A percentile compares a stretch with the other conserved stretches of the same genome.
phyloP scores from a whole-genome alignment of 2,888 invertebrate species.

The Thera britannica region DNA sequence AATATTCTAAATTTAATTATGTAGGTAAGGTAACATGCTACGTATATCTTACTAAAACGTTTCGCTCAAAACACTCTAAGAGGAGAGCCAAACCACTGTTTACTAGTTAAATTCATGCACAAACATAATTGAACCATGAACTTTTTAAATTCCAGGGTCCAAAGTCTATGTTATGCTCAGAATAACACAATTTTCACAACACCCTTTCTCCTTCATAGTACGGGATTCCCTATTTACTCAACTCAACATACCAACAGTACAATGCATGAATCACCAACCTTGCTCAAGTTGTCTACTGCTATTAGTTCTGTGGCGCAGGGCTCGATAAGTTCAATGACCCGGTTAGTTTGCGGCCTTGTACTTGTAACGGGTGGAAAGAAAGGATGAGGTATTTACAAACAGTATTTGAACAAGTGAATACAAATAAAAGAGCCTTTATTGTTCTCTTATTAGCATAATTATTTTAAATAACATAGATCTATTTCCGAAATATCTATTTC shows the following conservation, averaged over 20 bases:
- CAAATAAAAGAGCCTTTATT: no score
- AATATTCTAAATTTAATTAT: no score
- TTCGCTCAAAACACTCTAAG: no score
- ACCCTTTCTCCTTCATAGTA: not conserved
- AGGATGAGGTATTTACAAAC: not conserved
- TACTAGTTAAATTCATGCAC: no score
- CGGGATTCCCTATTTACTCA: not conserved
- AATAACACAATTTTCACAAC: not conserved
- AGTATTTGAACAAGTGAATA: not conserved
- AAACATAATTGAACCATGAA: no score
- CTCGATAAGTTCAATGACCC: not conserved
- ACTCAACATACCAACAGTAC: not conserved
- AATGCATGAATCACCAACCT: conserved; percentile 1
- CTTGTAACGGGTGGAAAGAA: not conserved
- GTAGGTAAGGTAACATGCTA: no score
- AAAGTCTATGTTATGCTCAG: not conserved
- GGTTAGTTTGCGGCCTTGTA: not conserved
- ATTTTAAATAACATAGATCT: no score
- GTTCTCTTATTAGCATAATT: no score
- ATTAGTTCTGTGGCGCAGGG: not conserved
- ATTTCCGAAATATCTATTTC: no score
- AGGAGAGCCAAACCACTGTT: no score
- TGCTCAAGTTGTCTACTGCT: not conserved
- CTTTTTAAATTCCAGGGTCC: no score
- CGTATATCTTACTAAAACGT: no score